Evolutionary conservation across 2,797 vertebrate species (phyloP), one percentile per base, ranked within the genome.

Genomic region (Poecilia velifera): DNA sequence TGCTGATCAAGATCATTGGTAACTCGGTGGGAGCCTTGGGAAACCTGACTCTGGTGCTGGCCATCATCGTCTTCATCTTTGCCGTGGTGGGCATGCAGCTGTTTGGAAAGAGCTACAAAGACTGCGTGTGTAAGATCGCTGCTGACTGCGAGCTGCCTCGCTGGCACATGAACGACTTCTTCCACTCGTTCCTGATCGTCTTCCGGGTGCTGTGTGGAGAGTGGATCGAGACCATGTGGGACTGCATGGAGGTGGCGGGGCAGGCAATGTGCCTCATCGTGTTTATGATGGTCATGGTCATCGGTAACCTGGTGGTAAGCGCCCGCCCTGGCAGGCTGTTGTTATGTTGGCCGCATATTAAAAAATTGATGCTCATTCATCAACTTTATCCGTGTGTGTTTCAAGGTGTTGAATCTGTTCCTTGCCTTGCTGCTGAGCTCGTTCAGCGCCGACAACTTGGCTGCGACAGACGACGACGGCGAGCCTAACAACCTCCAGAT

Each of bases 271-370:
- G 98, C 92, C 97, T 99, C 92, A 96, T 97, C 41, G 98, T 99
- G 93, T 99, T 99, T 92, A 99, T 99, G 98, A 98, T 99, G 98
- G 98, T 99, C 94, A 99, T 99, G 98, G 98, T 99, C 90, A 99
- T 99, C 43, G 98, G 98, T 77, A 99, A 99, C 92, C 88, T 99
- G 89, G 98, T 99, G 98, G 98, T 99, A 90, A 98, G 98, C 90
- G 34, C 87, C 70, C 81, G 39, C 57, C n/a, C n/a, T 62, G 34
- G n/a, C 13, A 46, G 3, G 41, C 16, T 80, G 41, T 73, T 62
- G 5, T 6, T 47, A 49, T 53, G 28, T 28, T 28, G 34, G 8
- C 79, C 1, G 57, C 13, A 73, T 34, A 68, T 64, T 13, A 3
- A 55, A 81, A 72, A 46, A 57, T 22, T 1, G 31, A 1, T 62